Percentiles rank a stretch among this genome's conserved stretches.
phyloP scores from a whole-genome alignment of 2,888 invertebrate genomes.

The Dasysyrphus tricinctus region DNA sequence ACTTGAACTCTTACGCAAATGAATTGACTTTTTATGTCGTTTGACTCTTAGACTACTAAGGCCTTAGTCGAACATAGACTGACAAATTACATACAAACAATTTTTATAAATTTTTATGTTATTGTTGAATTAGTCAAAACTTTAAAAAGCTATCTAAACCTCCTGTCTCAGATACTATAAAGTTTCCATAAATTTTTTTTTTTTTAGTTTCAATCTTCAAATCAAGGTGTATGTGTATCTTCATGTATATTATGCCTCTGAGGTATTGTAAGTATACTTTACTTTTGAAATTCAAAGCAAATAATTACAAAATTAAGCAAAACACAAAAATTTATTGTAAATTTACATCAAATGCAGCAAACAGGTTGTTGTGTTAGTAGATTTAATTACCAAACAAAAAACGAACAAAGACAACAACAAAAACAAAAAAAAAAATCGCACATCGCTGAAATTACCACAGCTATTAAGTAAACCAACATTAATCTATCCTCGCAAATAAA shows the following conservation, averaged over 20 bases:
- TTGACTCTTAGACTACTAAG: no score
- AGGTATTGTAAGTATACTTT: neutral
- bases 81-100: no score
- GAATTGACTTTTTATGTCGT: no score
- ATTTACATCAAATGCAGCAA: neutral
- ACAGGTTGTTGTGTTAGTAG: conserved; percentile 37
- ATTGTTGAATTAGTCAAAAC: no score
- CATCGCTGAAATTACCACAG: conserved; percentile 12
- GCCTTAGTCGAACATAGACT: no score
- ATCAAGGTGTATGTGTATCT: neutral
- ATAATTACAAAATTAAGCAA: conserved; percentile 48
- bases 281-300: conserved; percentile 54
- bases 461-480: conserved; percentile 17
- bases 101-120: no score
- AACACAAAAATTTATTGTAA: conserved; percentile 14
- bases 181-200: no score
- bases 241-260: no score
- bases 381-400: conserved; percentile 32
- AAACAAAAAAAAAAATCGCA: neutral
- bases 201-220: neutral
- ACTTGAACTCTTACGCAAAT: no score
- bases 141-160: no score
- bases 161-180: no score
- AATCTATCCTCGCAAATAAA: conserved; percentile 41
- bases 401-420: conserved; percentile 14